Evolutionary conservation across 2,113 vertebrate species (phyloP).

Genomic region (Malurus alboscapulatus): DNA sequence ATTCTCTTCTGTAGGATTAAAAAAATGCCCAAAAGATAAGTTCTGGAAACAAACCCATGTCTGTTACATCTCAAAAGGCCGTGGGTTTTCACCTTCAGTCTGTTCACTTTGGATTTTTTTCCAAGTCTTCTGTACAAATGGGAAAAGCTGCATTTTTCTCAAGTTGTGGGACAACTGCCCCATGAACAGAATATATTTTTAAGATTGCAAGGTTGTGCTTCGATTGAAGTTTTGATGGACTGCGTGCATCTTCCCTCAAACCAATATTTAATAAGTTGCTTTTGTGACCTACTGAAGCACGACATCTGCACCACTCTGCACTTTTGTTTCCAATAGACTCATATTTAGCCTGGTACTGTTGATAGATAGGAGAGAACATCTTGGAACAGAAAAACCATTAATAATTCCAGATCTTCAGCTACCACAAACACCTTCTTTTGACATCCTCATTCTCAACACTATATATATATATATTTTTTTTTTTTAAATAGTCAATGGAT

Average conservation of each 20-base stretch:
- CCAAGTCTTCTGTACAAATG: neutral
- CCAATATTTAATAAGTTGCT: neutral
- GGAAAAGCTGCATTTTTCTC: neutral
- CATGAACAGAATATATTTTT: neutral
- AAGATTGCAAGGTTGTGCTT: neutral
- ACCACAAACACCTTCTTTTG: neutral
- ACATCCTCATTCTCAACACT: neutral
- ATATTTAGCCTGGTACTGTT: neutral
- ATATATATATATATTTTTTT: neutral
- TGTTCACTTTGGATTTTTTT: neutral
- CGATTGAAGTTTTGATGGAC: neutral
- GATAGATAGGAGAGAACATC: neutral
- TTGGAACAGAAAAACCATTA: neutral
- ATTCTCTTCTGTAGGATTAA: constrained; percentile 22
- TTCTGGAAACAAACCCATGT: constrained; percentile 21
- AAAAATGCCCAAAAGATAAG: neutral
- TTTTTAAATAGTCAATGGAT: neutral
- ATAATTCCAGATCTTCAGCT: constrained; percentile 19
- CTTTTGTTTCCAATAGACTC: constrained; percentile 24
- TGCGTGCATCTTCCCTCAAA: neutral
- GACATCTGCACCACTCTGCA: constrained; percentile 1
- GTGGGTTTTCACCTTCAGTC: neutral
- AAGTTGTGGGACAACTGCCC: neutral
- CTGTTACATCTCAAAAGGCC: constrained; percentile 35
- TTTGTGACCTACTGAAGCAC: constrained; percentile 18